phyloP scores from a whole-genome alignment of 1,140 invertebrate genomes.

The Cardiocondyla obscurior region DNA sequence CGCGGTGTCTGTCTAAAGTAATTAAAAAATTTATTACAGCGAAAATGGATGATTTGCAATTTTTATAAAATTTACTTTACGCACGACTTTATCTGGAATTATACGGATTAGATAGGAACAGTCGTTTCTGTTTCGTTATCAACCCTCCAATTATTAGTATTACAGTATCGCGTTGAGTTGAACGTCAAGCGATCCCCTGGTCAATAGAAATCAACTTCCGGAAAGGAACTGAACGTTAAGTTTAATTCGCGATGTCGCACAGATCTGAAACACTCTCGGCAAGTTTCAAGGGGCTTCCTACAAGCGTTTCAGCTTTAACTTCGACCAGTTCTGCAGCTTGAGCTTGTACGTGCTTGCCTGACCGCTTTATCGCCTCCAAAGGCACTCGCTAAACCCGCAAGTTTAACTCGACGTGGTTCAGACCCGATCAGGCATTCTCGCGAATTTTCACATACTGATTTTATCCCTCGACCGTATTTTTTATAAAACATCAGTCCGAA shows the following conservation, averaged over 20 bases:
- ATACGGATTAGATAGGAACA: too few species aligned
- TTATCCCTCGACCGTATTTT: neutral
- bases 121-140: neutral
- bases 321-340: neutral
- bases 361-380: neutral
- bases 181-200: too few species aligned
- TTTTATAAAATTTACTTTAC: neutral
- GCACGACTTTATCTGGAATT: neutral
- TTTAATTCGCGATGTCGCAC: neutral
- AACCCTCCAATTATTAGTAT: neutral
- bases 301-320: conserved; percentile 22
- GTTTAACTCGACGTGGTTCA: conserved; percentile 20
- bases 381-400: neutral
- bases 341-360: neutral
- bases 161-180: neutral
- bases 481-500: neutral
- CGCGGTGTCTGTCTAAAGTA: neutral
- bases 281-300: neutral
- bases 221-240: neutral
- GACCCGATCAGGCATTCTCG: neutral
- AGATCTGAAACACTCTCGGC: neutral
- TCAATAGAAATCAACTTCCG: neutral
- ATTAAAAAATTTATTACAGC: neutral
- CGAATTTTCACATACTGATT: conserved; percentile 14
- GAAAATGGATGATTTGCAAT: neutral